Base-by-base conservation (phyloP, 2,888 invertebrate genomes). In the Drosophila glabriapex region DNA sequence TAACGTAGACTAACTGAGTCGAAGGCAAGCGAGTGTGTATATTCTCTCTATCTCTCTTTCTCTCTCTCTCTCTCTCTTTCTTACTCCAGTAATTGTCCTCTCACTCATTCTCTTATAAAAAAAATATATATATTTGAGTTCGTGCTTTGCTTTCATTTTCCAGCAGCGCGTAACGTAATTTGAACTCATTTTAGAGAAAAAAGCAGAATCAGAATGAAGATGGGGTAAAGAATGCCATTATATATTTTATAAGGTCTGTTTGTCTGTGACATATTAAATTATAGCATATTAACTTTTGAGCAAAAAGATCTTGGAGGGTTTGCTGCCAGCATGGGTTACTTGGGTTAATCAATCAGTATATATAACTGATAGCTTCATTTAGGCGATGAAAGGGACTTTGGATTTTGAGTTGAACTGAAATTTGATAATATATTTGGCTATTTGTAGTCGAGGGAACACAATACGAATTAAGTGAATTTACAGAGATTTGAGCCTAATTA, bases 251-350 rank as follows among this genome's bases (percentile, higher is more conserved):
- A 53, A 29, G 55, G 68, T 28, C 54, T 35, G 25, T 59, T 76
- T 41, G 37, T 63, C 49, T 43, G 54, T 66, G 73, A 65, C 74
- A 72, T 46, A 46, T 72, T 53, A 70, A 53, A 73, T 82, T 84
- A 79, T 74, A 73, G 67, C 52, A 68, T 85, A 79, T 88, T 83
- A 88, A 68, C 85, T 75, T 82, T 68, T 46, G 54, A 70, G 54
- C 46, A 58, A 49, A 62, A 63, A 64, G 4, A 46, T 67, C 31
- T 52, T 46, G 31, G 5, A 12, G 50, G 5, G 46, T 22, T 59
- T 25, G 68, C 14, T 35, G 33, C 4, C 31, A 31, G 31, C 31
- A 31, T 31, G 19, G 25, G 10, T 50, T 59, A 55, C 31, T 16
- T 46, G 55, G 49, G 62, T 56, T 70, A 74, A 79, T 77, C 76